A percentile compares a stretch with the other conserved stretches of the same genome.
phyloP scores from a whole-genome alignment of 2,888 invertebrate genomes.

The Hyles lineata region DNA sequence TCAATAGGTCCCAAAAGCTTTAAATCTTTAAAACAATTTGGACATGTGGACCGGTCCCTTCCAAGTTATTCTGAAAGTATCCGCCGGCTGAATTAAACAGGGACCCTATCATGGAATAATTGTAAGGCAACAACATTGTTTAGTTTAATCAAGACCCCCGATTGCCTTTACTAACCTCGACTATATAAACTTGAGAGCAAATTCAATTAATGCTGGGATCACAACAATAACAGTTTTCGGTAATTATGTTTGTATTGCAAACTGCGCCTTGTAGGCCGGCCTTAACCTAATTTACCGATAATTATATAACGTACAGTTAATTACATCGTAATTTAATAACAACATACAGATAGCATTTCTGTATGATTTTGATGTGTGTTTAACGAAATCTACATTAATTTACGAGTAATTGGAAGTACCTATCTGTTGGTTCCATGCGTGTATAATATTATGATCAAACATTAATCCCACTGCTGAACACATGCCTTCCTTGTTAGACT shows the following conservation, averaged over 20 bases:
- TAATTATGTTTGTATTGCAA: slow-evolving; percentile 73
- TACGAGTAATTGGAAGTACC: no score
- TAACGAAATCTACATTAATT: background rate
- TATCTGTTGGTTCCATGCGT: no score
- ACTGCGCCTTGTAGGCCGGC: slow-evolving; percentile 52
- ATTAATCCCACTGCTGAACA: background rate
- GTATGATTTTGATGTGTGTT: background rate
- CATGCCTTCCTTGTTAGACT: no score
- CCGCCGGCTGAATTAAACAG: slow-evolving; percentile 51
- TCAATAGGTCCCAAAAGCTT: slow-evolving; percentile 3
- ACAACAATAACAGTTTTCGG: slow-evolving; percentile 79
- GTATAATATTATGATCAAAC: background rate
- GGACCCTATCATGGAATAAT: slow-evolving; percentile 66
- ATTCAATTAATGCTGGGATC: slow-evolving; percentile 78
- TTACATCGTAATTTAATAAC: slow-evolving; percentile 40
- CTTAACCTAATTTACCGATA: slow-evolving; percentile 51
- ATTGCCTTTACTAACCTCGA: slow-evolving; percentile 73
- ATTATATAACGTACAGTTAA: slow-evolving; percentile 46
- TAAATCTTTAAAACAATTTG: slow-evolving; percentile 27
- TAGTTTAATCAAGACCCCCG: slow-evolving; percentile 78
- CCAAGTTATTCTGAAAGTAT: slow-evolving; percentile 45
- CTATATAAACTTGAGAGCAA: slow-evolving; percentile 77
- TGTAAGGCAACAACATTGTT: slow-evolving; percentile 74
- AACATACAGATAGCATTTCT: background rate
- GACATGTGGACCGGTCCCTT: slow-evolving; percentile 9